Evolutionary conservation across 2,113 vertebrate species (phyloP).

Genomic region (Ancistrus triradiatus): DNA sequence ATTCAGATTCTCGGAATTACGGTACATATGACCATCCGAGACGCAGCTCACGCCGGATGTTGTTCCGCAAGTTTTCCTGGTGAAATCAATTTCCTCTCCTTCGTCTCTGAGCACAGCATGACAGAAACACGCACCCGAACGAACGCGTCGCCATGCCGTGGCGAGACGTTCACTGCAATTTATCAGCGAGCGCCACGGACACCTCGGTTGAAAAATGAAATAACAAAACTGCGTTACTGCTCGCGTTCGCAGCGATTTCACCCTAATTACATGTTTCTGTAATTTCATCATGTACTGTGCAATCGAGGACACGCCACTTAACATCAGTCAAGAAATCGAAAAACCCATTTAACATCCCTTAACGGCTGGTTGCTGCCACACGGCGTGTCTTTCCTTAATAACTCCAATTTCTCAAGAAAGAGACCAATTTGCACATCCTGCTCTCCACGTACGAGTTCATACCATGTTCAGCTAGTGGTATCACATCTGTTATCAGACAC

Average conservation of each 20-base stretch:
- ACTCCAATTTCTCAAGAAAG: neutral
- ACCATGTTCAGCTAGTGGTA: conserved; percentile 52
- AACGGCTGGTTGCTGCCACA: neutral
- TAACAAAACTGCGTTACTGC: conserved; percentile 20
- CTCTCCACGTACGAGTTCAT: conserved; percentile 48
- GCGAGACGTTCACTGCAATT: conserved; percentile 31
- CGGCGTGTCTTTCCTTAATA: neutral
- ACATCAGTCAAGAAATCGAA: neutral
- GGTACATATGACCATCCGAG: conserved; percentile 48
- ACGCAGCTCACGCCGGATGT: conserved; percentile 36
- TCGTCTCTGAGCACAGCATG: conserved; percentile 13
- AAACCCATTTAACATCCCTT: conserved; percentile 1
- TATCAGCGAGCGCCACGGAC: neutral
- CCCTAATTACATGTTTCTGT: conserved; percentile 24
- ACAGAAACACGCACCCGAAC: conserved; percentile 2
- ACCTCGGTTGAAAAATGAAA: conserved; percentile 26
- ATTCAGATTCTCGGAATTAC: conserved; percentile 54
- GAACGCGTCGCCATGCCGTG: neutral
- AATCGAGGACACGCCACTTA: no score
- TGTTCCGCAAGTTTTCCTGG: conserved; percentile 19
- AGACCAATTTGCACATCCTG: neutral
- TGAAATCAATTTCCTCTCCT: conserved; percentile 33
- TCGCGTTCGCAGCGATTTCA: conserved; percentile 17
- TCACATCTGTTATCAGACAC: conserved; percentile 56
- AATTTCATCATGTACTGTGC: conserved; percentile 22